Base-by-base conservation (phyloP, 1,140 invertebrate genomes). In the Meloidogyne hapla region DNA sequence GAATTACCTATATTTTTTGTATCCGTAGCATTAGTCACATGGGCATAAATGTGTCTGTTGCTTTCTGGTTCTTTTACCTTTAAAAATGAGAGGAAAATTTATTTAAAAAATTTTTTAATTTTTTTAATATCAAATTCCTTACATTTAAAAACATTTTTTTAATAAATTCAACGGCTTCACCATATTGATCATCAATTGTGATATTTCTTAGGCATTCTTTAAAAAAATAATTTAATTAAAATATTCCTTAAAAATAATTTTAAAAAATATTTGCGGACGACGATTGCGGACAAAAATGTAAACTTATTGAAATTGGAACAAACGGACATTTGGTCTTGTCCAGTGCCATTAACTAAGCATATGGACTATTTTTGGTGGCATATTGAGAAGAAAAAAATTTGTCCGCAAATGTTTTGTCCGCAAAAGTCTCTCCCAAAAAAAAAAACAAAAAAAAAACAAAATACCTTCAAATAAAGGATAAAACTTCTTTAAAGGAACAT, bases 21-120 rank as follows among this genome's bases (percentile, higher is more conserved):
- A 69, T 82, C 80, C 5, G 80, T 82, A 23, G 80, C 80, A 56
- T 82, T 82, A 1, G 80, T 82, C 6, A 83, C 68, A 26, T 82
- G 80, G 1, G 40, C 18, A 63, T 83, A 82, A 38, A 82, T 82
- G 23, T 80, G 64, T 40, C 80, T 62, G 15, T 42, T 56, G 10
- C 83, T 74, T 15, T 78, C 76, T 42, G 62, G 18, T 6, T 26
- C 75, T 21, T 79, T 66, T 23, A 73, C 70, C 45, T 73, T 62
- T 62, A 72, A 33, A 25, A 62, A 65, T 33, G 9, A 65, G 28
- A n/a, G n/a, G n/a, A 63, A 21, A 63, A 63, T 25, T 21, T 21
- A 2, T 25, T 63, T 1, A 5, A 6, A 21, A 21, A 21, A 63
- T 2, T 33, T n/a, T 70, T 61, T 70, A 56, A 61, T n/a, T n/a